These are phyloP conservation scores for Syngnathus floridae DNA, from an alignment of 2,113 vertebrate genomes.

Conservation along the genomic window DNA sequence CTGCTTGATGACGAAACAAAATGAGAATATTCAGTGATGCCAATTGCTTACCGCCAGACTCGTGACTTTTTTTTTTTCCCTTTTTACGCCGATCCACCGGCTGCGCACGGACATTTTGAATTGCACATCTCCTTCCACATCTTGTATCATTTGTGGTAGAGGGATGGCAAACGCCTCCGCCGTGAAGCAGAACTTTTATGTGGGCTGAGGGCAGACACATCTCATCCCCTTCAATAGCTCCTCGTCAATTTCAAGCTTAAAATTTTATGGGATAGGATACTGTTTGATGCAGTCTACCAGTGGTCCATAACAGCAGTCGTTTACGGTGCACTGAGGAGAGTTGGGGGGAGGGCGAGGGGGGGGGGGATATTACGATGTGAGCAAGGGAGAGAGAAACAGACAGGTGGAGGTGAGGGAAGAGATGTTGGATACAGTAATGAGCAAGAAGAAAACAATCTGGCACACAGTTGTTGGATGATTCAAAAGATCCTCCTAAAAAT, in stretches of 20 bases:
- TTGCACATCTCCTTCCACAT: slow-evolving; percentile 43
- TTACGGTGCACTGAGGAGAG: slow-evolving; percentile 91
- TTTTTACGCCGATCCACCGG: slow-evolving; percentile 39
- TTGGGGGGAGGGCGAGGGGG: slow-evolving; percentile 48
- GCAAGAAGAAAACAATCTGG: slow-evolving; percentile 40
- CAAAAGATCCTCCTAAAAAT: slow-evolving; percentile 20
- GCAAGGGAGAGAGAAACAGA: slow-evolving; percentile 20
- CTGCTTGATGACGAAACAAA: neutral
- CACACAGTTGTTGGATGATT: slow-evolving; percentile 31
- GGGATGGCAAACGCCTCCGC: slow-evolving; percentile 67
- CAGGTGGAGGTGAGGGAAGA: slow-evolving; percentile 36
- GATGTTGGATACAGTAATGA: slow-evolving; percentile 25
- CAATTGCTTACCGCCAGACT: slow-evolving; percentile 4
- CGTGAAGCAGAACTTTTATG: slow-evolving; percentile 89
- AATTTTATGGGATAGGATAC: slow-evolving; percentile 99
- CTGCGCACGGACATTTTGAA: slow-evolving; percentile 49
- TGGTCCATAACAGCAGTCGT: slow-evolving; percentile 99
- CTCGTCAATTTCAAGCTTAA: slow-evolving; percentile 89
- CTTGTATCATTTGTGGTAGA: slow-evolving; percentile 53
- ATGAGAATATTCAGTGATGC: neutral
- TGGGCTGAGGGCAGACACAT: slow-evolving; percentile 88
- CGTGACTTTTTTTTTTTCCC: slow-evolving; percentile 19
- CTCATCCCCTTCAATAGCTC: slow-evolving; percentile 81
- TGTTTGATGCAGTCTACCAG: slow-evolving; percentile 99
- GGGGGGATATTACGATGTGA: slow-evolving; percentile 56